A percentile compares a stretch with the other conserved stretches of the same genome.
Conservation (phyloP, 2,888 invertebrate genomes). For the Eurytoma adleriae region DNA sequence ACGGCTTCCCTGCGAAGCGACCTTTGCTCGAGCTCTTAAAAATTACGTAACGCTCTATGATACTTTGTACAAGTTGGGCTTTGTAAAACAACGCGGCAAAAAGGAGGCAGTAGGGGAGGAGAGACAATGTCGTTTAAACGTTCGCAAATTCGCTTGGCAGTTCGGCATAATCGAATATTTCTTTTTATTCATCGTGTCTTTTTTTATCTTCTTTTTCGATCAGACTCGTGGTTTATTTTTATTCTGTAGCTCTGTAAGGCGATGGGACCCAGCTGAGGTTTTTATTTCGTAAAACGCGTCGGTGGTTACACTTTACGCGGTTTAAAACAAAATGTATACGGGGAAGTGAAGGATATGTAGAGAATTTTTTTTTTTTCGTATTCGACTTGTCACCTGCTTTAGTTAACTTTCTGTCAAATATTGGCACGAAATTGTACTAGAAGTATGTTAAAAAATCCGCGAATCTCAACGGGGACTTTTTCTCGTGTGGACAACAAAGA, state of each 20-base stretch:
- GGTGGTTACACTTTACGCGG: conserved; percentile 15
- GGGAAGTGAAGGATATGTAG: conserved; percentile 43
- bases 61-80: conserved; percentile 60
- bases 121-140: conserved; percentile 24
- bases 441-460: conserved; percentile 65
- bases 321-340: conserved; percentile 32
- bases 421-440: conserved; percentile 75
- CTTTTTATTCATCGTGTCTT: neutral
- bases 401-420: conserved; percentile 67
- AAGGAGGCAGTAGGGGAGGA: conserved; percentile 40
- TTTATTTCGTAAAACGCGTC: conserved; percentile 2
- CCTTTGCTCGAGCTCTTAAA: conserved; percentile 48
- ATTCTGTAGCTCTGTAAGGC: neutral
- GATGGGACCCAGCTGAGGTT: conserved; percentile 46
- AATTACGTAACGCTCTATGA: conserved; percentile 54
- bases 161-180: conserved; percentile 62
- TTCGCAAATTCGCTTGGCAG: conserved; percentile 64
- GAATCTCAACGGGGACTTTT: conserved; percentile 46
- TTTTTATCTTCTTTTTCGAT: neutral
- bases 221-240: neutral
- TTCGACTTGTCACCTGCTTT: conserved; percentile 59
- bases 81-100: conserved; percentile 44
- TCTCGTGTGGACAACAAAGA: conserved; percentile 35
- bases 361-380: conserved; percentile 36
- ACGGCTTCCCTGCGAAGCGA: conserved; percentile 19